Conservation (phyloP, 2,113 vertebrate species). For the Lycaon pictus region DNA sequence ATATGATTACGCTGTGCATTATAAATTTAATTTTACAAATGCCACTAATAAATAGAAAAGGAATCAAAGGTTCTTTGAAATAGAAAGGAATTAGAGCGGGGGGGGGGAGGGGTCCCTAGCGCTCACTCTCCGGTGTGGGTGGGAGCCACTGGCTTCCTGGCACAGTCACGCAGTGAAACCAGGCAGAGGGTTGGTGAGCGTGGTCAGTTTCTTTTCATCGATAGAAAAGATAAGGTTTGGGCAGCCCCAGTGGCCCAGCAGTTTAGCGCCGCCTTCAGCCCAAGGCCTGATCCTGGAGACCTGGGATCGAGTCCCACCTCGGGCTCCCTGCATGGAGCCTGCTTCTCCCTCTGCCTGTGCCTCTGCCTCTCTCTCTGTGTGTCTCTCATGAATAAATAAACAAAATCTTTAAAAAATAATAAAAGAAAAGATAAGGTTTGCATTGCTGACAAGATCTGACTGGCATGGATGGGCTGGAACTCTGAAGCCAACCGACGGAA, state of each 20-base stretch:
- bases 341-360: too few species aligned
- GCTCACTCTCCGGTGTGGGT: fast-evolving
- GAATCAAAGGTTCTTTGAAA: not conserved
- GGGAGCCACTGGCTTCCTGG: not conserved
- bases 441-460: not conserved
- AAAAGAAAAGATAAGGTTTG: not conserved
- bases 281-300: too few species aligned
- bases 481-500: not conserved
- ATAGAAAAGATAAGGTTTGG: too few species aligned
- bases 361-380: too few species aligned
- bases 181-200: not conserved
- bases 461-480: not conserved
- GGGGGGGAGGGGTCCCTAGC: too few species aligned
- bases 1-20: not conserved
- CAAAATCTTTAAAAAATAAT: too few species aligned
- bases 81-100: not conserved
- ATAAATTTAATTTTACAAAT: not conserved
- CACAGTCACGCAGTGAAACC: not conserved
- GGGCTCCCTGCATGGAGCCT: too few species aligned
- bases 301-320: too few species aligned
- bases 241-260: too few species aligned
- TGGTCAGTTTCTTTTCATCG: not conserved
- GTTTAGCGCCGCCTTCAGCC: too few species aligned
- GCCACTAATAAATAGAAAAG: not conserved
- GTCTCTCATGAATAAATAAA: too few species aligned